These are phyloP conservation scores for Aplysina aerophoba DNA, from an alignment of 37 sponge, comb jelly and placozoan genomes.

Conservation along the genomic window DNA sequence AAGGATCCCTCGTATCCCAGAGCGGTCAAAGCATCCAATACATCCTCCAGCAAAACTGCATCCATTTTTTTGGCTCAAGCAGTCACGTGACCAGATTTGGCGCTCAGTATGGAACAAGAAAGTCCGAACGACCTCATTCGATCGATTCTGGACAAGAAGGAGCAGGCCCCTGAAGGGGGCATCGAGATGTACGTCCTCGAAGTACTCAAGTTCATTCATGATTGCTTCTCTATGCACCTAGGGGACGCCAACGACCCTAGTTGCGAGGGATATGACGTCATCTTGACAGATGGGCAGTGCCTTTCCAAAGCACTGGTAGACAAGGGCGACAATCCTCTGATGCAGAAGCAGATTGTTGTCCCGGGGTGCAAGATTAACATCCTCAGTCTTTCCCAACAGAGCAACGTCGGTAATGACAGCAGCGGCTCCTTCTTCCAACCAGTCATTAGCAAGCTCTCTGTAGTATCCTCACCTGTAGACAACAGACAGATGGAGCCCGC, in stretches of 20 bases:
- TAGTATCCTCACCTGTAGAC: not conserved
- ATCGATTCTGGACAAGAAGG: not conserved
- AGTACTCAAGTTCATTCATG: slow-evolving; percentile 13
- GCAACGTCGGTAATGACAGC: not conserved
- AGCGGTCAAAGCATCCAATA: not conserved
- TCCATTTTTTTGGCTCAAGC: not conserved
- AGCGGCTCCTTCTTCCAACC: not conserved
- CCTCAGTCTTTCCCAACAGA: not conserved
- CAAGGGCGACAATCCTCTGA: not conserved
- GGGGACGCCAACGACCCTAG: not conserved
- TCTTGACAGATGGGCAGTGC: not conserved
- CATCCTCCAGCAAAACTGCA: not conserved
- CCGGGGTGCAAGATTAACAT: not conserved
- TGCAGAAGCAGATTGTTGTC: slow-evolving; percentile 3
- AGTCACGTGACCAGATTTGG: not conserved
- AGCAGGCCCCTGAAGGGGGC: not conserved
- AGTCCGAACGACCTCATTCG: not conserved
- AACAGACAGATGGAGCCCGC: not conserved
- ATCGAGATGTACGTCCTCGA: not conserved
- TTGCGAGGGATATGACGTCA: slow-evolving; percentile 9
- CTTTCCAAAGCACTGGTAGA: not conserved
- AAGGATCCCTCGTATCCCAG: slow-evolving; percentile 54
- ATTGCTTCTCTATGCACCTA: not conserved
- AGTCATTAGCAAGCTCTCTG: not conserved
- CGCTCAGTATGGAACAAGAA: too few species aligned